Base-by-base conservation (phyloP, 2,113 vertebrate genomes). In the Salvelinus fontinalis region DNA sequence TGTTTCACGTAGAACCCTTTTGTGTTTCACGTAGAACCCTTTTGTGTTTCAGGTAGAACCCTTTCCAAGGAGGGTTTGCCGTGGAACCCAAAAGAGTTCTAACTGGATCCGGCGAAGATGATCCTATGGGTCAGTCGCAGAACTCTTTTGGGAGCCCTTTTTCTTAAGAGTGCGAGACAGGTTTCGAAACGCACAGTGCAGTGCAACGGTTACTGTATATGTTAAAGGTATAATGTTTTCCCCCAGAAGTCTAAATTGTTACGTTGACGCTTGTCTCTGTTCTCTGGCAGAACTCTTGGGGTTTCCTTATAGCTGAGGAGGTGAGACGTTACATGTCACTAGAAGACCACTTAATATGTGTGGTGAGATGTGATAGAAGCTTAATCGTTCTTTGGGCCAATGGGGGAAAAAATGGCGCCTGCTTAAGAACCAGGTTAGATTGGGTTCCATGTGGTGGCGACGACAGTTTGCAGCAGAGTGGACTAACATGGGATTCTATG, bases 161-260 rank as follows among this genome's bases (percentile, higher is more conserved):
- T 11, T 44, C 8, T 11, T 11, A 44, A 44, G 8, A 11, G 8
- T 44, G 39, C 8, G 39, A 75, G 68, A 14, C 11, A 22, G 73
- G 74, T 59, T 83, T n/a, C 80, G 75, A 59, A 64, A 31, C 31
- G 18, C 3, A 14, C 22, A 5, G 2, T 16, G 14, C 51, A 54
- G 51, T 67, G 34, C 64, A 80, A 44, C 74, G 14, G 62, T 83
- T 81, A 59, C 68, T 74, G 70, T 62, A 57, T 83, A 82, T 89
- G 83, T 2, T n/a, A 79, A 79, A 82, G 73, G 85, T 87, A 89
- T 91, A 90, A 92, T 91, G 89, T 82, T 92, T 90, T 86, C 88
- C 75, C n/a, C 7, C 70, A 65, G 70, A 71, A 78, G 74, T 67
- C 85, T 81, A 75, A 86, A 75, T 78, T 74, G 85, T 79, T 72